Percentiles rank a stretch among this genome's conserved stretches.
These are phyloP conservation scores for Nomada fabriciana DNA, from an alignment of 2,888 invertebrate genomes.

Conservation along the genomic window DNA sequence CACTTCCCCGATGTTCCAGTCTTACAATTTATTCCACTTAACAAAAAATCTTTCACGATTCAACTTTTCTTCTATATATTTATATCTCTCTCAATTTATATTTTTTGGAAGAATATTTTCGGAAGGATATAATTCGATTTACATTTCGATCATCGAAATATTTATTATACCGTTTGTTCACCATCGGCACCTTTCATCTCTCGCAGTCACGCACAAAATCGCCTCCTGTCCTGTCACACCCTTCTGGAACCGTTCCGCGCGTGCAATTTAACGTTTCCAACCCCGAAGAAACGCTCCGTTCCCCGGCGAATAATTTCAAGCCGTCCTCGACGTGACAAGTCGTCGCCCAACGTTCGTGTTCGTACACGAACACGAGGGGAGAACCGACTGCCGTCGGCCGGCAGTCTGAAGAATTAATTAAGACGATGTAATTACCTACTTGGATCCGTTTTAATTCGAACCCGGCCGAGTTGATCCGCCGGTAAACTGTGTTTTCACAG, in stretches of 20 bases:
- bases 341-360: conserved; percentile 24
- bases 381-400: not conserved
- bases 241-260: conserved; percentile 16
- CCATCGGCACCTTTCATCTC: not conserved
- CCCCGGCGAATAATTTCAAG: conserved; percentile 33
- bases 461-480: conserved; percentile 42
- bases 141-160: not conserved
- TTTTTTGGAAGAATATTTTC: not conserved
- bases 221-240: conserved; percentile 6
- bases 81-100: not conserved
- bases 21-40: not conserved
- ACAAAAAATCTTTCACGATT: no score
- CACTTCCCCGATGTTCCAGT: not conserved
- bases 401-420: conserved; percentile 69
- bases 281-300: conserved; percentile 20
- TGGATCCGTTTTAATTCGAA: conserved; percentile 68
- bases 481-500: conserved; percentile 30
- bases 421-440: conserved; percentile 67
- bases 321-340: conserved; percentile 30
- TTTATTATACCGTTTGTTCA: not conserved
- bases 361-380: not conserved
- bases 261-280: conserved; percentile 43
- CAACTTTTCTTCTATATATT: no score
- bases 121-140: not conserved
- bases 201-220: conserved; percentile 24